Evolutionary conservation across 2,888 invertebrate species (phyloP).

Genomic region (Melolontha melolontha): DNA sequence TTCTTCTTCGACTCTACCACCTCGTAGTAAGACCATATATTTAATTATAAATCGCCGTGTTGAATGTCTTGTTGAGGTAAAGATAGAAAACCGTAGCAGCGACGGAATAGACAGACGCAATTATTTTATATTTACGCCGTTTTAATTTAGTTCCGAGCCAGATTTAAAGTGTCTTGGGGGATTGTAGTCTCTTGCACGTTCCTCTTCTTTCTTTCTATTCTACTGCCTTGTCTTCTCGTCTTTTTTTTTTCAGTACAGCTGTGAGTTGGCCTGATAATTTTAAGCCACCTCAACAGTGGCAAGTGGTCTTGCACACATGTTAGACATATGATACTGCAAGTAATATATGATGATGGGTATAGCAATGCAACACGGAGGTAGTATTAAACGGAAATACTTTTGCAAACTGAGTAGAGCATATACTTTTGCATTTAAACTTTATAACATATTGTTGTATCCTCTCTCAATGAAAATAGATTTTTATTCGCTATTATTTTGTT

Average conservation of each 20-base stretch:
- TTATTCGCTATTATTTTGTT: too few species aligned
- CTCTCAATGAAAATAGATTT: too few species aligned
- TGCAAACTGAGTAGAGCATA: background rate
- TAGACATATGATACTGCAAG: constrained; percentile 49
- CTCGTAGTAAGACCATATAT: constrained; percentile 15
- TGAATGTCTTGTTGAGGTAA: constrained; percentile 31
- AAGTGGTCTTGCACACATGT: constrained; percentile 53
- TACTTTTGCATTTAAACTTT: background rate
- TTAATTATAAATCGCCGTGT: constrained; percentile 33
- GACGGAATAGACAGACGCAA: background rate
- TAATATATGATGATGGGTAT: constrained; percentile 40
- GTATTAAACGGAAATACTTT: constrained; percentile 39
- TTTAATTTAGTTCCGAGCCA: constrained; percentile 14
- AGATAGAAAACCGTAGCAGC: constrained; percentile 19
- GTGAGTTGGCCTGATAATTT: constrained; percentile 47
- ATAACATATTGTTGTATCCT: background rate
- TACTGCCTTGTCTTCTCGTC: background rate
- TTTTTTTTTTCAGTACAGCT: constrained; percentile 45
- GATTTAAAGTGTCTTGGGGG: constrained; percentile 22
- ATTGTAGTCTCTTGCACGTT: constrained; percentile 3
- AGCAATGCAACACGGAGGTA: constrained; percentile 45
- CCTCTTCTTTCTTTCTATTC: background rate
- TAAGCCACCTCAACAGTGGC: constrained; percentile 51
- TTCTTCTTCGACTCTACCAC: constrained; percentile 13
- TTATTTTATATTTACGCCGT: constrained; percentile 19